Percentiles rank a stretch among this genome's conserved stretches.
Evolutionary conservation across 2,113 vertebrate species (phyloP).

Genomic region (Neotoma lepida): DNA sequence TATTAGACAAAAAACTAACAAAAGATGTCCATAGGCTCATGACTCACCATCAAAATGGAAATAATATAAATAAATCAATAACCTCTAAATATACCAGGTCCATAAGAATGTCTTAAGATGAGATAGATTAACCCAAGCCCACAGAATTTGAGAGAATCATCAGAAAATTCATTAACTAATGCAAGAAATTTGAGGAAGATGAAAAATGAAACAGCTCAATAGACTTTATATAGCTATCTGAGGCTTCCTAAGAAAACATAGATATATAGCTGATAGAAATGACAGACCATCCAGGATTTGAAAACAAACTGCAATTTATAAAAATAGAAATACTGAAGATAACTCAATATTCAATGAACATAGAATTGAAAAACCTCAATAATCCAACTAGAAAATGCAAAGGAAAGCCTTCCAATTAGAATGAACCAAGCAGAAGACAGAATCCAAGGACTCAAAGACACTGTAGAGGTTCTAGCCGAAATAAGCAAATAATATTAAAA

Average conservation of each 20-base stretch:
- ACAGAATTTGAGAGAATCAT: neutral
- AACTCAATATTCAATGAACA: neutral
- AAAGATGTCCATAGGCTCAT: neutral
- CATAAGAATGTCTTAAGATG: neutral
- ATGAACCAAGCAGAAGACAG: too few relatives aligned
- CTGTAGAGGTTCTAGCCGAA: too few relatives aligned
- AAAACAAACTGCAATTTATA: neutral
- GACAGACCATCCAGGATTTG: neutral
- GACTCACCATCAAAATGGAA: neutral
- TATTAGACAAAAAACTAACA: neutral
- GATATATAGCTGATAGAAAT: too few relatives aligned
- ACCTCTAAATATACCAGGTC: neutral
- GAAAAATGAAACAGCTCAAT: neutral
- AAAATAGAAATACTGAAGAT: neutral
- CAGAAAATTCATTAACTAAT: neutral
- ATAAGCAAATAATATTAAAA: too few relatives aligned
- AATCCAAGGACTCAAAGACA: neutral
- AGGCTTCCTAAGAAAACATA: neutral
- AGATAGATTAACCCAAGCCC: neutral
- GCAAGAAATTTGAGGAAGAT: neutral
- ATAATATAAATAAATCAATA: neutral
- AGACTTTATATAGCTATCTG: neutral
- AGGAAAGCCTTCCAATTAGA: neutral
- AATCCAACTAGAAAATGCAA: neutral
- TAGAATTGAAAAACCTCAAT: neutral